Conservation (phyloP, 2,113 vertebrate genomes). For the Burhinus oedicnemus region DNA sequence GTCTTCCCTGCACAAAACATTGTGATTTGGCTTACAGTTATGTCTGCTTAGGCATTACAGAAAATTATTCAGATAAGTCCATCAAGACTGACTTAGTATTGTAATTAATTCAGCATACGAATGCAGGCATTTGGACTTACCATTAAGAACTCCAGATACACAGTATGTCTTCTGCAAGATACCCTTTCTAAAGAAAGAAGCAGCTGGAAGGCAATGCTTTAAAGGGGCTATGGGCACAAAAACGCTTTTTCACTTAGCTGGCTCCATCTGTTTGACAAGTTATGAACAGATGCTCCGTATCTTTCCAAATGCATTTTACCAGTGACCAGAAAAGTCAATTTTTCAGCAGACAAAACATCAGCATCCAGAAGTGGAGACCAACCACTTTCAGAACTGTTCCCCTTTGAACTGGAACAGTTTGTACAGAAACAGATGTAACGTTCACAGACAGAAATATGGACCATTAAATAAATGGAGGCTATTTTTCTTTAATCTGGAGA, state of each 20-base stretch:
- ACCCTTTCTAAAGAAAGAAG: conserved; percentile 25
- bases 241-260: conserved; percentile 47
- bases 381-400: background rate
- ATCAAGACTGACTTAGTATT: background rate
- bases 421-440: background rate
- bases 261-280: conserved; percentile 59
- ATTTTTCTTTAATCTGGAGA: background rate
- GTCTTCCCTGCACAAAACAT: background rate
- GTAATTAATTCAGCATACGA: conserved; percentile 4
- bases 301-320: conserved; percentile 39
- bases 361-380: conserved; percentile 1
- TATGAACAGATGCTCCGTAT: conserved; percentile 49
- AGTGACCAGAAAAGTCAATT: conserved; percentile 46
- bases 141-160: background rate
- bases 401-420: conserved; percentile 29
- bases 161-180: background rate
- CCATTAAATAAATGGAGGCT: background rate
- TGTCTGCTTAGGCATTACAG: background rate
- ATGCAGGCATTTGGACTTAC: background rate
- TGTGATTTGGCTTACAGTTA: background rate
- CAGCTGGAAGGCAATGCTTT: conserved; percentile 35
- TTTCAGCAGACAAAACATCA: conserved; percentile 52
- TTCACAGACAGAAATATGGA: background rate
- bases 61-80: conserved; percentile 3
- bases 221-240: conserved; percentile 23